Base-by-base conservation (phyloP, 1,140 invertebrate species). In the Drosophila pectinifera region DNA sequence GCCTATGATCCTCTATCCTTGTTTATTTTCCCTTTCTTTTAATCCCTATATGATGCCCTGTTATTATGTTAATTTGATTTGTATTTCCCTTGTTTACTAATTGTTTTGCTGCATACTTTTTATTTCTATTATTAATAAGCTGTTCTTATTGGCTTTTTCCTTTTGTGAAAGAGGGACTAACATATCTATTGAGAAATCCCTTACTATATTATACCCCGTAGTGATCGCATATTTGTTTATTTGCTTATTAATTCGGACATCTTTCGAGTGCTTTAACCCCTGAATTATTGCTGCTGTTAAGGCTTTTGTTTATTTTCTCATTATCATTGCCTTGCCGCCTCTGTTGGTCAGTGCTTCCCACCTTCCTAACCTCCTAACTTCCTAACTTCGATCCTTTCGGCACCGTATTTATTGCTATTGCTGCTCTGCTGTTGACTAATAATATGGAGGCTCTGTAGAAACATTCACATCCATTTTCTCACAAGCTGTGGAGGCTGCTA, bases 401-500 rank as follows among this genome's bases (percentile, higher is more conserved):
- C 5, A 26, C 13, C 46, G 7, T 36, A 24, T 13, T 6, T 31
- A 58, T 11, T 58, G 62, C 31, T 46, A 39, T 67, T 68, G 64
- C 64, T 68, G 64, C 64, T 53, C 59, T 68, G 64, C 64, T 59
- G 28, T n/a, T 20, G 26, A 36, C 20, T 61, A 36, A 14, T 34
- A 11, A 36, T 36, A 36, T 6, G 28, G 34, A 63, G 64, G 34
- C 18, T 13, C 14, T 18, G 1, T 13, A 51, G 7, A 51, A 3
- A 18, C 41, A 22, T 41, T 67, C 45, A 51, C 55, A 16, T 42
- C 51, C 24, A 51, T 39, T 24, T 41, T 53, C 16, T 51, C 61
- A 68, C 45, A 61, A 38, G 61, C 64, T 68, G 49, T 36, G 61
- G 28, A 65, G 51, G 61, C 64, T 68, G 64, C 64, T 68, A 20